These are phyloP conservation scores for Trematomus loennbergii DNA, from an alignment of 2,113 vertebrate species.

Conservation along the genomic window DNA sequence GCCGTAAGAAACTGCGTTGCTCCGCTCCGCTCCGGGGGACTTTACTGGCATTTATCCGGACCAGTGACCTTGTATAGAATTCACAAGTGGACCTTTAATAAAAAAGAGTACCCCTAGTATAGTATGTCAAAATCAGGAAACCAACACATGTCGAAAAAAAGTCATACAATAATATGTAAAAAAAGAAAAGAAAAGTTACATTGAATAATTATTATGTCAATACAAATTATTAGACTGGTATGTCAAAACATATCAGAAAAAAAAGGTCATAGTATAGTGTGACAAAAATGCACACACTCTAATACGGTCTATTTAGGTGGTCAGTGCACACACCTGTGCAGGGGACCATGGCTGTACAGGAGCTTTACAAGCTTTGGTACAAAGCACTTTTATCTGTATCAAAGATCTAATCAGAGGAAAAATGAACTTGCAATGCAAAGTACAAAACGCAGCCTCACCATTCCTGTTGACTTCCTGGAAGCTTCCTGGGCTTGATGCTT, in stretches of 20 bases:
- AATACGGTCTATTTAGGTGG: background rate
- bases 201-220: too few species aligned
- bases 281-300: background rate
- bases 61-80: too few species aligned
- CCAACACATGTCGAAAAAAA: background rate
- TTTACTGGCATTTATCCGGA: too few species aligned
- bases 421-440: background rate
- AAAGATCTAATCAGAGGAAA: background rate
- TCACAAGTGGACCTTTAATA: too few species aligned
- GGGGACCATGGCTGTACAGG: background rate
- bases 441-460: conserved; percentile 80
- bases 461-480: conserved; percentile 90
- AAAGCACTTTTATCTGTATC: background rate
- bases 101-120: too few species aligned
- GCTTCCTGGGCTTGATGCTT: conserved; percentile 86
- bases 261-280: background rate
- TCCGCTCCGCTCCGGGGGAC: too few species aligned
- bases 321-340: conserved; percentile 6
- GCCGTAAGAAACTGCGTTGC: too few species aligned
- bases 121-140: too few species aligned
- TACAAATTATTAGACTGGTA: too few species aligned
- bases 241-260: background rate
- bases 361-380: background rate
- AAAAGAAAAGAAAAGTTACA: background rate
- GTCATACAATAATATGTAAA: background rate